Evolutionary conservation across 1,140 invertebrate genomes (phyloP).

Genomic region (Leptonema lineaticorne): DNA sequence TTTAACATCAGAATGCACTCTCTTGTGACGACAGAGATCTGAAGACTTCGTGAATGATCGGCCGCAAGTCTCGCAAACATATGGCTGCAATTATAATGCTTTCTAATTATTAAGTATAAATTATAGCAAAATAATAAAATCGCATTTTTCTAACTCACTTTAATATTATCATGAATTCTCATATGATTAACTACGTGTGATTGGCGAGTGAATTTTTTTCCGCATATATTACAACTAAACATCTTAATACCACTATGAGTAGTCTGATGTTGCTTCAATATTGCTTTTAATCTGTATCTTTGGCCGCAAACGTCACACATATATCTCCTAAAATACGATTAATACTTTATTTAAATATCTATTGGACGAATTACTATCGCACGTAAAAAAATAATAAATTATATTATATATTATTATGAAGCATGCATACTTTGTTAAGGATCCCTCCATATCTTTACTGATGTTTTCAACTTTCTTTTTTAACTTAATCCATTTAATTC

Average conservation of each 20-base stretch:
- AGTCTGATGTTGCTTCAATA: constrained; percentile 47
- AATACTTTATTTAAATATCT: background rate
- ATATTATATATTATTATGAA: background rate
- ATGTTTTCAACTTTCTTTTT: background rate
- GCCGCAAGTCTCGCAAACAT: constrained; percentile 56
- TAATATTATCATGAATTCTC: constrained; percentile 54
- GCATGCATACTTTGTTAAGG: background rate
- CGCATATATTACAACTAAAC: constrained; percentile 53
- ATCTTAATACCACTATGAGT: constrained; percentile 60
- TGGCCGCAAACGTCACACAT: constrained; percentile 50
- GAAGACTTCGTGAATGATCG: constrained; percentile 55
- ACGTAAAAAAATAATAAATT: too few species aligned
- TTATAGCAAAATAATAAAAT: background rate
- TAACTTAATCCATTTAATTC: background rate
- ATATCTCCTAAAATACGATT: constrained; percentile 59
- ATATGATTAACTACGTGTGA: constrained; percentile 54
- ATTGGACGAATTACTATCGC: background rate
- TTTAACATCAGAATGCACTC: constrained; percentile 58
- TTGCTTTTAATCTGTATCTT: constrained; percentile 57
- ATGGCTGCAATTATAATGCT: constrained; percentile 47
- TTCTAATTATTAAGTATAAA: background rate
- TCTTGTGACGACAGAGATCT: constrained; percentile 53
- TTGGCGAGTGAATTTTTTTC: constrained; percentile 52
- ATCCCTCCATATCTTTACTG: background rate
- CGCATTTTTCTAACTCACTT: constrained; percentile 18